Percentiles rank a stretch among this genome's conserved stretches.
These are phyloP conservation scores for Apostichopus californicus DNA, from an alignment of 35 echinoderm and acorn worm species.

Conservation along the genomic window DNA sequence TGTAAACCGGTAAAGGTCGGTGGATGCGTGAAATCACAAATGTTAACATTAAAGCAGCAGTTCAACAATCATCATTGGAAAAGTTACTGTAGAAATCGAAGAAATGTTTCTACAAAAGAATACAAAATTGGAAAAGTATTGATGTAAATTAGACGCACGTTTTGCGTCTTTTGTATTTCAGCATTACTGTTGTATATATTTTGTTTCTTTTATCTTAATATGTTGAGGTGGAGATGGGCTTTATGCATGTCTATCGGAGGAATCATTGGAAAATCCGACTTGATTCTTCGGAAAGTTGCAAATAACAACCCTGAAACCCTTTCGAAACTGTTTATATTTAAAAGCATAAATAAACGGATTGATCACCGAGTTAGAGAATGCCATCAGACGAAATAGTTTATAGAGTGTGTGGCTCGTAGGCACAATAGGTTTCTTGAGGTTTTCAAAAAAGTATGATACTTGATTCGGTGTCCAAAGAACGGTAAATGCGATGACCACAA, in stretches of 20 bases:
- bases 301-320: slow-evolving; percentile 71
- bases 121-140: too few species aligned
- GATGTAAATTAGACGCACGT: too few species aligned
- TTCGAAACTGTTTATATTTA: slow-evolving; percentile 92
- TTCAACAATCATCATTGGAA: too few species aligned
- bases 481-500: slow-evolving; percentile 79
- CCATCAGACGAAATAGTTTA: slow-evolving; percentile 79
- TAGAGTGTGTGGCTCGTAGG: slow-evolving; percentile 45
- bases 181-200: neutral
- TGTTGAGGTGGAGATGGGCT: neutral
- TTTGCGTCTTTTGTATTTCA: neutral
- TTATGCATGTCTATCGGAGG: slow-evolving; percentile 6
- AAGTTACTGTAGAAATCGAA: too few species aligned
- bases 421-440: slow-evolving; percentile 58
- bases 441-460: slow-evolving; percentile 84
- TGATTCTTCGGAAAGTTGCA: slow-evolving; percentile 48
- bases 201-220: neutral
- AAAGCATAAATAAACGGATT: slow-evolving; percentile 96
- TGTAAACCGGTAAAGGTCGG: too few species aligned
- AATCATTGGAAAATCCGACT: neutral
- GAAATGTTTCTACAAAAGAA: too few species aligned
- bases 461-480: slow-evolving; percentile 93
- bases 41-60: too few species aligned
- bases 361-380: slow-evolving; percentile 82
- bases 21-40: too few species aligned